These are phyloP conservation scores for Campylomormyrus tamandua DNA, from an alignment of 2,113 vertebrate species.

Conservation along the genomic window DNA sequence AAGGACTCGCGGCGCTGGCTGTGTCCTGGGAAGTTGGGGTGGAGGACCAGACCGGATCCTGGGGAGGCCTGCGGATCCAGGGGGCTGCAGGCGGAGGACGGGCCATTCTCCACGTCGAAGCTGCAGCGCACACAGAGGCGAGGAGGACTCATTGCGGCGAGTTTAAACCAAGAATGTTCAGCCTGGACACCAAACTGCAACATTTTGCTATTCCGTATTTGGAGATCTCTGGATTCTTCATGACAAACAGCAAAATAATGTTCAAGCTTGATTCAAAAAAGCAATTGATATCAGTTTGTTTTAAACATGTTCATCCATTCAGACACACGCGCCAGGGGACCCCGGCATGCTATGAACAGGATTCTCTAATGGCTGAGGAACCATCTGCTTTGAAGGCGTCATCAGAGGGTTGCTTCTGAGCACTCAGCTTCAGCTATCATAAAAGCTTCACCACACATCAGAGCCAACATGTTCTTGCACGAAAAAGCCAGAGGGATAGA, in stretches of 20 bases:
- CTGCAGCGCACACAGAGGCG: slow-evolving; percentile 47
- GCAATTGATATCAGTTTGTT: not conserved
- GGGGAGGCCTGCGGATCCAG: slow-evolving; percentile 89
- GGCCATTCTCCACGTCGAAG: slow-evolving; percentile 98
- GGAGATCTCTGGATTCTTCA: not conserved
- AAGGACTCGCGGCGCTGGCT: slow-evolving; percentile 95
- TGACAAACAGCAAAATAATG: not conserved
- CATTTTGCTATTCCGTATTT: not conserved
- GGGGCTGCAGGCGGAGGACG: slow-evolving; percentile 84
- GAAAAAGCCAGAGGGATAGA: not conserved
- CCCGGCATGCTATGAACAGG: not conserved
- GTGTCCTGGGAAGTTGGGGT: slow-evolving; percentile 87
- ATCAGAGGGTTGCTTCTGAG: not conserved
- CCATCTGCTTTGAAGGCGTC: not conserved
- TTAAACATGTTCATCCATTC: not conserved
- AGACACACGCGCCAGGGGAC: not conserved
- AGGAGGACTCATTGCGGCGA: not conserved
- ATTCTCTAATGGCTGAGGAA: not conserved
- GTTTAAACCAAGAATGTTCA: not conserved
- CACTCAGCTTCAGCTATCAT: not conserved
- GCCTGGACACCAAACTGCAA: not conserved
- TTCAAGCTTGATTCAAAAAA: not conserved
- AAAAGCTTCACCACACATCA: not conserved
- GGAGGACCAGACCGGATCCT: slow-evolving; percentile 86
- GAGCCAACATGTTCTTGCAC: not conserved